A percentile compares a stretch with the other conserved stretches of the same genome.
phyloP scores from a whole-genome alignment of 2,888 invertebrate species.

The Eristalis pertinax region DNA sequence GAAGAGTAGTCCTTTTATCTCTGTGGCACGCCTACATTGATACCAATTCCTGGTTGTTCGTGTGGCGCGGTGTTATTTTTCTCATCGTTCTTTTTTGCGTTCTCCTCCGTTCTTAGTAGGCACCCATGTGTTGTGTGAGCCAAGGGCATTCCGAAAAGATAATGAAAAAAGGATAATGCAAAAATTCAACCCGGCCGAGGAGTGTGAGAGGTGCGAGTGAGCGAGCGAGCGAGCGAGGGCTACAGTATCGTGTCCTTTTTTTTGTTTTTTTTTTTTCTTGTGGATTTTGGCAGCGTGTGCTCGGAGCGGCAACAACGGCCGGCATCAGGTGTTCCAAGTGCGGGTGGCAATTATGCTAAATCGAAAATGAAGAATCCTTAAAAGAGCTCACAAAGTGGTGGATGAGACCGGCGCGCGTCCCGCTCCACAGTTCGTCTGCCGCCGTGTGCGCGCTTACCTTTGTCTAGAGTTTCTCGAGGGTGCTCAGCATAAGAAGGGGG shows the following conservation, averaged over 20 bases:
- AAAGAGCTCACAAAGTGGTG: constrained; percentile 22
- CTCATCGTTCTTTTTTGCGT: not conserved
- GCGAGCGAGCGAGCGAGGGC: not conserved
- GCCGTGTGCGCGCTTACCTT: not conserved
- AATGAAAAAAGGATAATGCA: constrained; percentile 12
- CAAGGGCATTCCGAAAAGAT: not conserved
- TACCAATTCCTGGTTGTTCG: not conserved
- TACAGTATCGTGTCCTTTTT: not conserved
- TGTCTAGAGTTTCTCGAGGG: not conserved
- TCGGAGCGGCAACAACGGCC: not conserved
- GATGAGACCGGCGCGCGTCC: not conserved
- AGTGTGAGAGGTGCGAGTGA: not conserved
- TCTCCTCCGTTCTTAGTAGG: not conserved
- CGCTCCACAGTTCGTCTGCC: not conserved
- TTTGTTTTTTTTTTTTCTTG: too few species aligned
- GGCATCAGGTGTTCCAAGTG: constrained; percentile 60
- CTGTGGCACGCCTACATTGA: constrained; percentile 3
- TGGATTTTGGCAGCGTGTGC: not conserved
- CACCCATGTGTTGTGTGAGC: not conserved
- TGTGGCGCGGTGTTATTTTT: not conserved
- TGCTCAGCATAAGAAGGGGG: not conserved
- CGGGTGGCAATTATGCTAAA: constrained; percentile 59
- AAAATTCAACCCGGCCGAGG: not conserved
- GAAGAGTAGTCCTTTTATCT: constrained; percentile 9
- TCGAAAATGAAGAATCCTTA: constrained; percentile 51